Evolutionary conservation across 2,113 vertebrate genomes (phyloP).

Genomic region (Carlito syrichta): DNA sequence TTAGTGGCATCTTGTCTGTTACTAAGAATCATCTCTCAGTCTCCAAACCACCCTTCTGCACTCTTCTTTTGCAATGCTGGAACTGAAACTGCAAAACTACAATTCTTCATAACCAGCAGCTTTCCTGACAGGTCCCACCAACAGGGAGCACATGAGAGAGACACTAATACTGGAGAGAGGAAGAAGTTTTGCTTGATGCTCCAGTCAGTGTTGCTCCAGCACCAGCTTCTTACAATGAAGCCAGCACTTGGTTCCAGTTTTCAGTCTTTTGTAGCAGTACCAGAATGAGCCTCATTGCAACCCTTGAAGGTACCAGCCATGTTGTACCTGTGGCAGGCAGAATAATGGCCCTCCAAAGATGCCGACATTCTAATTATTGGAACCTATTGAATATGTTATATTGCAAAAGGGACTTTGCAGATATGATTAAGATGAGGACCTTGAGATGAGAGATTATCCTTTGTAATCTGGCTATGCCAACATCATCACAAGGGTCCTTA

Average conservation of each 20-base stretch:
- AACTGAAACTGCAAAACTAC: background rate
- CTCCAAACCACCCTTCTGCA: background rate
- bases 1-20: background rate
- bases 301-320: background rate
- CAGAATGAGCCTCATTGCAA: background rate
- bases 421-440: background rate
- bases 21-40: background rate
- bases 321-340: background rate
- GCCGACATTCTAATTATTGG: background rate
- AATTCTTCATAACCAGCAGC: background rate
- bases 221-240: background rate
- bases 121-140: background rate
- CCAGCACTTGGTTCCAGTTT: background rate
- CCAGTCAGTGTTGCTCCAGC: background rate
- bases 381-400: background rate
- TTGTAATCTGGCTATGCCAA: background rate
- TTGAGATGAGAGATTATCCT: background rate
- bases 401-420: background rate
- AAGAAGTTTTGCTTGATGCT: background rate
- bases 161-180: background rate
- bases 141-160: background rate
- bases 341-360: background rate
- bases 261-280: background rate
- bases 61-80: background rate
- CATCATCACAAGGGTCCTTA: background rate